Evolutionary conservation across 2,797 vertebrate species (phyloP), one percentile per base, ranked within the genome.

Genomic region (Myotis daubentonii): DNA sequence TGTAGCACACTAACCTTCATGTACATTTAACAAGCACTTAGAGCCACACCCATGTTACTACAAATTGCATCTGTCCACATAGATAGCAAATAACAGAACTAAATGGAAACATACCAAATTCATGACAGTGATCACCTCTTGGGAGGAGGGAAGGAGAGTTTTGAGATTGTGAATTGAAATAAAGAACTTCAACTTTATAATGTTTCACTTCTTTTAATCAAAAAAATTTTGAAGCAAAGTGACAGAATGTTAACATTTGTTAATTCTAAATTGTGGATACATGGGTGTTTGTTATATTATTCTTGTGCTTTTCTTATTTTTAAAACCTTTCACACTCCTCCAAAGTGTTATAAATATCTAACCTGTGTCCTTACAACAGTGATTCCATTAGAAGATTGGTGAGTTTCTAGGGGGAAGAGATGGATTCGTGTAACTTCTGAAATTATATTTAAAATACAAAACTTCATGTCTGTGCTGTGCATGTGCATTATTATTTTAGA

Each of bases 231-330:
- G 82, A 90, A 93, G 75, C 87, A 83, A 87, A 92, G 72, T 81
- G 41, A 82, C 38, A 93, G 60, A 93, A 92, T 88, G 71, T 71
- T 94, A 93, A 49, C 93, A 95, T 94, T 94, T 78, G 65, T 94
- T 92, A 83, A 83, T 95, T 88, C 82, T 66, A 36, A 93, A 53
- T 51, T 84, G 70, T 88, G 53, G 30, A 62, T 89, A 92, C 33
- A 87, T 87, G 68, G 30, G 11, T 91, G 30, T 75, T 95, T 91
- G 47, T 89, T 94, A 93, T 91, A 84, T 87, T 94, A 76, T 78
- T 94, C 51, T 81, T 87, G 53, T 74, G 82, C 20, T 94, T 81
- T 44, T 62, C 78, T 81, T 93, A 89, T 92, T 93, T 96, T 94
- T 72, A 92, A 92, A 92, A 86, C 6, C 22, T 70, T 88, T 96